phyloP scores from a whole-genome alignment of 92 coral and sea anemone species.

The Parazoanthus darwini region DNA sequence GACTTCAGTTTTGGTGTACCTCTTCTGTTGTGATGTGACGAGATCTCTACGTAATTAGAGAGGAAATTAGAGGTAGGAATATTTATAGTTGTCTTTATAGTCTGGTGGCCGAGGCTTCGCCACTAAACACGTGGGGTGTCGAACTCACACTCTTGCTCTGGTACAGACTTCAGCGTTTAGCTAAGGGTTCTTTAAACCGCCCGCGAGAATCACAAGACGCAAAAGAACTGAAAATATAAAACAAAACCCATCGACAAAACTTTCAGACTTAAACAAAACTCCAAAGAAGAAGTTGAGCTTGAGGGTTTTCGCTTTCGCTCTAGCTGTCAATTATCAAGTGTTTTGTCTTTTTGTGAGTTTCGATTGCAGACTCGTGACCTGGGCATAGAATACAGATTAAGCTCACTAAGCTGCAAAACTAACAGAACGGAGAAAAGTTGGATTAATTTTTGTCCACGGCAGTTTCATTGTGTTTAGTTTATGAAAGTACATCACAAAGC shows the following conservation, averaged over 20 bases:
- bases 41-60: slow-evolving; percentile 34
- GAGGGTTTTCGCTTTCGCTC: neutral
- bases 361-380: neutral
- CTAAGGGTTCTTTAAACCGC: neutral
- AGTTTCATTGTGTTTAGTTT: neutral
- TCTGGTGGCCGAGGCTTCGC: slow-evolving; percentile 29
- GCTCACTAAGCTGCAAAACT: neutral
- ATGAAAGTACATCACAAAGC: neutral
- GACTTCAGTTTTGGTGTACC: neutral
- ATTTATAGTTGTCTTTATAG: slow-evolving; percentile 33
- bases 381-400: neutral
- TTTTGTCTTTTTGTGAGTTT: neutral
- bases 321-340: neutral
- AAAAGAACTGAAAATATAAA: neutral
- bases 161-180: neutral
- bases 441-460: neutral
- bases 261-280: neutral
- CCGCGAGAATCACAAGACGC: neutral
- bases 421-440: neutral
- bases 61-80: slow-evolving; percentile 46
- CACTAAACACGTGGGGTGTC: slow-evolving; percentile 38
- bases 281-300: neutral
- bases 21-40: slow-evolving; percentile 30
- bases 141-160: slow-evolving; percentile 5
- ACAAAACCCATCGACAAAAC: neutral